Conservation (phyloP, 2,888 invertebrate species). For the Caenorhabditis macrosperma region DNA sequence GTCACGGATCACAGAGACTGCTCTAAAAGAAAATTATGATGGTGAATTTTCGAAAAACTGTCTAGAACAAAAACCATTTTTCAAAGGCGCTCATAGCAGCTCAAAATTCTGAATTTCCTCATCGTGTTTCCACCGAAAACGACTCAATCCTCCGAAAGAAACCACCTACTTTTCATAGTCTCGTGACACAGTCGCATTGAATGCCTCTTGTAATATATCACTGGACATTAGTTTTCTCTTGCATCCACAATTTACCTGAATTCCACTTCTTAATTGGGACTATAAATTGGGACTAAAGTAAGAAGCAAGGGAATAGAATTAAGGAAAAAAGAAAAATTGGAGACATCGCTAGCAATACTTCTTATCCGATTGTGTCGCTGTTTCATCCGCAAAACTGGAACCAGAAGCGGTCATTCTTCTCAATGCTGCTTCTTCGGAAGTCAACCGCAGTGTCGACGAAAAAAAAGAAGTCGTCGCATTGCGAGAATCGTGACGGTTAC, state of each 20-base stretch:
- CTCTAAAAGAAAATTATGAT: slow-evolving; percentile 35
- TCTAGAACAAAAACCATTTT: too few species aligned
- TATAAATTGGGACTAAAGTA: background rate
- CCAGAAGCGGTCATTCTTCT: slow-evolving; percentile 9
- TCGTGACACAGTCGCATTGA: slow-evolving; percentile 68
- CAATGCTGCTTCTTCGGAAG: background rate
- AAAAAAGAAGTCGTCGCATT: slow-evolving; percentile 26
- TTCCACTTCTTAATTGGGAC: background rate
- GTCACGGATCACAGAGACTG: slow-evolving; percentile 61
- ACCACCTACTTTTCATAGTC: slow-evolving; percentile 72
- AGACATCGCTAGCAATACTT: slow-evolving; percentile 14
- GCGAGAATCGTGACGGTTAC: slow-evolving; percentile 5
- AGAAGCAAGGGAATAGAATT: background rate
- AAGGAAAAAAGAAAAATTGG: slow-evolving; percentile 3
- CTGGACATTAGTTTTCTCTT: slow-evolving; percentile 31
- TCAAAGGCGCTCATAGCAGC: background rate
- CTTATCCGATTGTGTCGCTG: slow-evolving; percentile 7
- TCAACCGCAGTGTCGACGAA: slow-evolving; percentile 12
- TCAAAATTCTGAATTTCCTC: too few species aligned
- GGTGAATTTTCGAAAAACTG: background rate
- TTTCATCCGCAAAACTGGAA: slow-evolving; percentile 33
- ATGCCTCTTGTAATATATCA: slow-evolving; percentile 65
- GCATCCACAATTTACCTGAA: background rate
- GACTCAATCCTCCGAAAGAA: too few species aligned
- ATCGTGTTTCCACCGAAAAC: too few species aligned